Evolutionary conservation across 2,113 vertebrate genomes (phyloP).

Genomic region (Trichomycterus rosablanca): DNA sequence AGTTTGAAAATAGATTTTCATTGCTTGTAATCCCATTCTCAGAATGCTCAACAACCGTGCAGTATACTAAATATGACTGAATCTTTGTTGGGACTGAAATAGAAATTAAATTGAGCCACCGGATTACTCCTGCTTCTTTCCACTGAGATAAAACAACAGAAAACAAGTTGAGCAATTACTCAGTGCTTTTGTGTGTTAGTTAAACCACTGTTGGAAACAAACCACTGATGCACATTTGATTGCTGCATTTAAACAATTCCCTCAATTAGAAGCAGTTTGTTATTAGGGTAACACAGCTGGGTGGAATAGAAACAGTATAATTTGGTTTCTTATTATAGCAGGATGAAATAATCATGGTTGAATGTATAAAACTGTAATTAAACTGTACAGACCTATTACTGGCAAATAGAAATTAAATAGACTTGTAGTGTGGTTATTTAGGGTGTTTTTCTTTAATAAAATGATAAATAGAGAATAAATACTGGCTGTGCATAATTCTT

Average conservation of each 20-base stretch:
- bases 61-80: slow-evolving; percentile 19
- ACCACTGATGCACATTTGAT: slow-evolving; percentile 42
- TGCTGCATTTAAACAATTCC: slow-evolving; percentile 49
- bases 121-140: slow-evolving; percentile 17
- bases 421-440: too few relatives aligned
- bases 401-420: neutral
- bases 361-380: slow-evolving; percentile 8
- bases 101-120: slow-evolving; percentile 17
- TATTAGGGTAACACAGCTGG: slow-evolving; percentile 49
- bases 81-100: slow-evolving; percentile 21
- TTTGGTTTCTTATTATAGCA: slow-evolving; percentile 23
- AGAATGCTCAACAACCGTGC: slow-evolving; percentile 13
- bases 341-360: slow-evolving; percentile 13
- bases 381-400: too few relatives aligned
- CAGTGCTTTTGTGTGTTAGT: neutral
- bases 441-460: too few relatives aligned
- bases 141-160: slow-evolving; percentile 22
- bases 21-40: slow-evolving; percentile 17
- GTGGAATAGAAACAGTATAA: slow-evolving; percentile 38
- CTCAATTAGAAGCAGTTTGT: slow-evolving; percentile 50
- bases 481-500: too few relatives aligned
- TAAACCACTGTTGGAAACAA: too few relatives aligned
- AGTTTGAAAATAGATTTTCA: slow-evolving; percentile 17
- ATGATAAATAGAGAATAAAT: too few relatives aligned
- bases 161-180: too few relatives aligned